phyloP scores from a whole-genome alignment of 2,797 vertebrate species.

The Helicolenus hilgendorfi region DNA sequence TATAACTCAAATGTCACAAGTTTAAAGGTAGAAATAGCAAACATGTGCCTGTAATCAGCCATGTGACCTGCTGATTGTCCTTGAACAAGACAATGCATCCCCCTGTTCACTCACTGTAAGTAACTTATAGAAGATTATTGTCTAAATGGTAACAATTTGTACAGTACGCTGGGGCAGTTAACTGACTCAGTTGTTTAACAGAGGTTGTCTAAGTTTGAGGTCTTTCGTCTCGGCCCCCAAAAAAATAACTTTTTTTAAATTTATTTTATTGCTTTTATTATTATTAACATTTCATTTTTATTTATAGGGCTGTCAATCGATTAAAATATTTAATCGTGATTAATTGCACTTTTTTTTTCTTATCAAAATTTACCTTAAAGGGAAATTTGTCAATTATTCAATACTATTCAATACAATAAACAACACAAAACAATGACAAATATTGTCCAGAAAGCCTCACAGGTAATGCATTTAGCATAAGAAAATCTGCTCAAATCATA shows the following conservation, averaged over 20 bases:
- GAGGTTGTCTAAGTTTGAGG: not conserved
- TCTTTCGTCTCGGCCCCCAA: not conserved
- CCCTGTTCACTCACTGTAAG: conserved; percentile 9
- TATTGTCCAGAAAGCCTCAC: too few species aligned
- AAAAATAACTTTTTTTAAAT: not conserved
- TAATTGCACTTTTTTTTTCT: too few species aligned
- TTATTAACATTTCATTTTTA: not conserved
- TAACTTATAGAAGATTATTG: not conserved
- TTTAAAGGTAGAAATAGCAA: conserved; percentile 10
- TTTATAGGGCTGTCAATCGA: too few species aligned
- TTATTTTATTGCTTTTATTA: not conserved
- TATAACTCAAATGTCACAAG: not conserved
- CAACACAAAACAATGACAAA: too few species aligned
- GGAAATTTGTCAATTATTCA: too few species aligned
- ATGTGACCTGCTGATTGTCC: conserved; percentile 4
- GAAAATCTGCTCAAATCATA: too few species aligned
- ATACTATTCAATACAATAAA: too few species aligned
- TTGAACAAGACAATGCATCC: not conserved
- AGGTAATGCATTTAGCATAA: too few species aligned
- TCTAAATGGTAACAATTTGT: not conserved
- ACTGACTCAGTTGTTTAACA: not conserved
- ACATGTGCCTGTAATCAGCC: conserved; percentile 15
- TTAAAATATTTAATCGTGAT: too few species aligned
- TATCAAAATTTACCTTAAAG: too few species aligned
- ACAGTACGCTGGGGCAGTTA: not conserved